Evolutionary conservation across 2,888 invertebrate genomes (phyloP), one percentile per base, ranked within the genome.

Genomic region (Tinea pellionella): DNA sequence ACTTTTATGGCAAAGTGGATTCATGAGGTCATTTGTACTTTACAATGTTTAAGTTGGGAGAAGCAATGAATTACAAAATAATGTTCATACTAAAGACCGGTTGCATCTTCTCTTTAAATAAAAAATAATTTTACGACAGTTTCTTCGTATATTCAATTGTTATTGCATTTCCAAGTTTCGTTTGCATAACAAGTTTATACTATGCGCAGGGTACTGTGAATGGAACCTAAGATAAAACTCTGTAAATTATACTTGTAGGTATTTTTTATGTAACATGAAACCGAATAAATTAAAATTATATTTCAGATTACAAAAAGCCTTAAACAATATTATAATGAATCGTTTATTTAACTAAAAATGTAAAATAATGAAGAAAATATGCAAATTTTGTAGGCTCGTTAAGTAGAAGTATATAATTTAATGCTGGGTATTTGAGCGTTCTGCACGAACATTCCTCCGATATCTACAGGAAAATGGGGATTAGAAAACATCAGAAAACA

Each of bases 31-130:
- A 24, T 55, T 55, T 55, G 24, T 18, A 55, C 19, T 55, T 57
- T 57, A 57, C 57, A 57, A 57, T 57, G 57, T 57, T 57, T 19
- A 57, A 57, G 32, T 57, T 57, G 57, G 12, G 29, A 30, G 57
- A 30, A 29, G 57, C 53, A 24, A 53, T 47, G 47, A 16, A 47
- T 47, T 47, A 16, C 47, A 16, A 47, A 15, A 47, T 47, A 47
- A 47, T 15, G 47, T 47, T 16, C 47, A 15, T 47, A 15, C 13
- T 47, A 47, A 47, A 47, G 16, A 37, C 37, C 37, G 37, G 37
- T 37, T 37, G 37, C 37, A 37, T 37, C 37, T 6, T 37, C 37
- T 37, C 37, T 12, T 9, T 2, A n/a, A 37, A 37, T 37, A 37
- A 37, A 37, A 37, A 37, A 16, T 47, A 13, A 47, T 16, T 47